Percentiles rank a stretch among this genome's conserved stretches.
Evolutionary conservation across 2,113 vertebrate species (phyloP).

Genomic region (Varanus salvator): DNA sequence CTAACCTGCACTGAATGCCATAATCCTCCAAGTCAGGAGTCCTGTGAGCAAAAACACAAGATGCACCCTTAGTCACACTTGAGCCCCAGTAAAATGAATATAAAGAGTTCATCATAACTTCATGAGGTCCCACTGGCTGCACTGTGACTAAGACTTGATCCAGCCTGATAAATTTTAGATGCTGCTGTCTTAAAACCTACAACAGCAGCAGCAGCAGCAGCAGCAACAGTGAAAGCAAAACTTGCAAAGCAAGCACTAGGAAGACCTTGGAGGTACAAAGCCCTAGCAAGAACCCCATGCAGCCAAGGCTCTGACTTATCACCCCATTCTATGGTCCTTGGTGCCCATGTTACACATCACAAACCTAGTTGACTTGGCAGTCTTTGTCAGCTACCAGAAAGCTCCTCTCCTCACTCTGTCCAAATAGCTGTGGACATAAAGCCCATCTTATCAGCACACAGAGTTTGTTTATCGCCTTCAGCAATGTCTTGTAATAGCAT

Average conservation of each 20-base stretch:
- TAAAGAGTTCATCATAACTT: neutral
- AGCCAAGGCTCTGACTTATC: neutral
- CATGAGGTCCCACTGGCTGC: neutral
- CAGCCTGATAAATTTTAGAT: neutral
- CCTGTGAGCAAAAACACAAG: no score
- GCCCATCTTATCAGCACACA: neutral
- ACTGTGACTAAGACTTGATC: neutral
- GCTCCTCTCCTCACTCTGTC: neutral
- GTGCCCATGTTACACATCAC: neutral
- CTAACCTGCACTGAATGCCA: no score
- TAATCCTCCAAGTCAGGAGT: no score
- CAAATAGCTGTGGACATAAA: neutral
- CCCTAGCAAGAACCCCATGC: neutral
- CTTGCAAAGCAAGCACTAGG: neutral
- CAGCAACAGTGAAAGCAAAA: neutral
- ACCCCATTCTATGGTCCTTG: neutral
- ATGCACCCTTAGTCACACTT: neutral
- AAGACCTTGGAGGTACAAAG: neutral
- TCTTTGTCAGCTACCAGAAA: neutral
- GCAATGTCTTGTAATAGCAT: neutral
- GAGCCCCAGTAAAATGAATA: neutral
- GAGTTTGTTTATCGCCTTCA: neutral
- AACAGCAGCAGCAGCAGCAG: neutral
- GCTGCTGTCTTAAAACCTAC: neutral
- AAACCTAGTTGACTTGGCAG: neutral